Base-by-base conservation (phyloP, 2,888 invertebrate species). In the Drosophila pullipes region DNA sequence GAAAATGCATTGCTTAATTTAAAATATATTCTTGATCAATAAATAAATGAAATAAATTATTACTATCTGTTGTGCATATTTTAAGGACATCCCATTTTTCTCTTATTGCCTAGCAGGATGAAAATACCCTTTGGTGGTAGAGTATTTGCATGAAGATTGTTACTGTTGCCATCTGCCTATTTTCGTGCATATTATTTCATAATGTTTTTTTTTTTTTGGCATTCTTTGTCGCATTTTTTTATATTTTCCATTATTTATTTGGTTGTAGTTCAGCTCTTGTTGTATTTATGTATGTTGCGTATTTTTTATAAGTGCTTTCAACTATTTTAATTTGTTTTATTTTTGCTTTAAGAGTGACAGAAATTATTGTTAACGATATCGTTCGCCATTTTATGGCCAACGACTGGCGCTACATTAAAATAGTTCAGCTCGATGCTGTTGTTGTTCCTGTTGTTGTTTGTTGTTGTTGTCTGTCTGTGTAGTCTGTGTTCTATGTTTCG, bases 241-340 rank as follows among this genome's bases (percentile, higher is more conserved):
- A 5, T 30, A 2, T 7, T 16, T 49, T 10, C 25, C 13, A 13
- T 65, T 77, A 59, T 72, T 72, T 69, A 68, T 67, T 53, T 60
- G 35, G 58, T 67, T 49, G 3, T 54, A 18, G 25, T 18, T 55
- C 7, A 16, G 25, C 11, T 37, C 16, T 57, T 65, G 55, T 47
- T 11, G 25, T 67, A 64, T 74, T 67, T 62, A 69, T 69, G 22
- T 25, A 25, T 37, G 44, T 74, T 64, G 52, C 54, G 35, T 18
- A 50, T 58, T 50, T 63, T 59, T 59, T 60, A 61, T 57, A 63
- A 58, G 39, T 73, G 41, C 44, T 65, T 70, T 33, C 69, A 85
- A 85, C 85, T 88, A 82, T 87, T 87, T 89, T 85, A 90, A 87
- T 88, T 83, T 85, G 86, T 82, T 83, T 75, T 80, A 83, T 80